Evolutionary conservation across 2,888 invertebrate species (phyloP), one percentile per base, ranked within the genome.

Genomic region (Tenthredo distinguenda): DNA sequence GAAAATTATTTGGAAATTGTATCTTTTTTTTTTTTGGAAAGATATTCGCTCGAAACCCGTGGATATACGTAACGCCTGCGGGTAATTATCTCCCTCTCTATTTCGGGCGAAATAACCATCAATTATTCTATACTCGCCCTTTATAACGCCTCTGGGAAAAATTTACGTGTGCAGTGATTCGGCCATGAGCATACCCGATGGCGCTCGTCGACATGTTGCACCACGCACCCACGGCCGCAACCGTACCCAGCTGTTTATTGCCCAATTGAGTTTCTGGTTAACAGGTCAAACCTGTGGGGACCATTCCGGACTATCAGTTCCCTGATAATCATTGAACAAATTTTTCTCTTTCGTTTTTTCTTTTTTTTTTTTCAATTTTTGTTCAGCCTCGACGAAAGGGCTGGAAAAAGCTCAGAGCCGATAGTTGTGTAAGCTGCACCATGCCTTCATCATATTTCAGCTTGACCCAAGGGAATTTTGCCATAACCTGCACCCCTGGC

Each of bases 91-190:
- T 55, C 55, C 34, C 77, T n/a, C 77, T 18, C 68, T 74, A 40
- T 74, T 58, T 18, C 1, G 34, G 7, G 31, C 31, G 6, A 31
- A 62, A 62, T 81, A 81, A 81, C 62, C 62, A 65, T 62, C 40
- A 62, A 62, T 81, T 62, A 62, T 43, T 65, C 50, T 55, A 31
- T 71, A 37, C 34, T 21, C 40, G 15, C 26, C 40, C 37, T 37
- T 81, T 79, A 79, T 55, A 79, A 79, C 65, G 81, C 58, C 81
- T 81, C 40, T 81, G 81, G 62, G 81, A 81, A 81, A 81, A 81
- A 62, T 40, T 26, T 34, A 43, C 21, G 40, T 43, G 43, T 74
- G 72, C 72, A 74, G 72, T 74, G 72, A 74, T 74, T 43, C 72
- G 72, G 5, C 72, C 43, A 18, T 68, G 31, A 31, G 7, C 21